Evolutionary conservation across 2,113 vertebrate species (phyloP).

Genomic region (Thunnus maccoyii): DNA sequence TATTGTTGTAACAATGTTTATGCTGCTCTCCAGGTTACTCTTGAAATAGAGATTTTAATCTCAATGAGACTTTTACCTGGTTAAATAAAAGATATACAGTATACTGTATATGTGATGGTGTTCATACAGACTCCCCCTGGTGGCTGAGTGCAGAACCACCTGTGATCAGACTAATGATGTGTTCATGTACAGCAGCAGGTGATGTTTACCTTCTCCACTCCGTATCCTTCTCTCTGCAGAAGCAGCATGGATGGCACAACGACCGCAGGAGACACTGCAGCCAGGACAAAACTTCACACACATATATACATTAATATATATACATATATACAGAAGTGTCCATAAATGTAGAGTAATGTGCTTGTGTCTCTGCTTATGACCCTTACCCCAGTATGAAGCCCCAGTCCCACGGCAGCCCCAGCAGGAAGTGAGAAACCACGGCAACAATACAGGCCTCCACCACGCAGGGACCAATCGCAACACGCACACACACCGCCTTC

Average conservation of each 20-base stretch:
- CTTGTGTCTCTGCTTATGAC: background rate
- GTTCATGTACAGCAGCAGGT: background rate
- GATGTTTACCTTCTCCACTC: slow-evolving; percentile 88
- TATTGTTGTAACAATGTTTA: too few species aligned
- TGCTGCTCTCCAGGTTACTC: too few species aligned
- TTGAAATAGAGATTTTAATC: too few species aligned
- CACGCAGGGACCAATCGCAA: slow-evolving; percentile 90
- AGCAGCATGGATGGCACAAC: slow-evolving; percentile 95
- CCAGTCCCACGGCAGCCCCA: slow-evolving; percentile 93
- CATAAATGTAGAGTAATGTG: too few species aligned
- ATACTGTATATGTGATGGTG: too few species aligned
- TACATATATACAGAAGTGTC: background rate
- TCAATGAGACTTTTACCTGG: too few species aligned
- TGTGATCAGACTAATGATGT: background rate
- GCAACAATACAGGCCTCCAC: slow-evolving; percentile 87
- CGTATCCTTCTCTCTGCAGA: slow-evolving; percentile 90
- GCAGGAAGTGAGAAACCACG: slow-evolving; percentile 87
- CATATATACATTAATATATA: slow-evolving; percentile 41
- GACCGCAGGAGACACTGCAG: slow-evolving; percentile 95
- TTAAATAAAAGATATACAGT: too few species aligned
- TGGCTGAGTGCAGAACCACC: background rate
- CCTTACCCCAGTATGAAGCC: slow-evolving; percentile 94
- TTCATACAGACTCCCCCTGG: background rate
- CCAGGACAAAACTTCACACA: slow-evolving; percentile 90
- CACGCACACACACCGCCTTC: slow-evolving; percentile 91